Conservation (phyloP, 2,888 invertebrate genomes). For the Volucella zonaria region DNA sequence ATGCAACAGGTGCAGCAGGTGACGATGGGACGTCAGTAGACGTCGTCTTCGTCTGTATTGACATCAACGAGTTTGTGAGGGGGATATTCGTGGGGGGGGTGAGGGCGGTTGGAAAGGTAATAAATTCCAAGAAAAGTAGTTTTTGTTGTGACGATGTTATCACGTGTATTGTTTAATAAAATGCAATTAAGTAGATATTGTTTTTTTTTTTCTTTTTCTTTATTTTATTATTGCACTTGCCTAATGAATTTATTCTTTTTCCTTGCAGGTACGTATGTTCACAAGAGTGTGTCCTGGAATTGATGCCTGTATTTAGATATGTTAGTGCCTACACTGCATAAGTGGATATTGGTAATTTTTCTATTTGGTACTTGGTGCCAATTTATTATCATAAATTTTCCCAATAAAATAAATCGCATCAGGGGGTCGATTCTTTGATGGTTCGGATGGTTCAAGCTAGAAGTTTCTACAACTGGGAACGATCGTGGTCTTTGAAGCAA, state of each 20-base stretch:
- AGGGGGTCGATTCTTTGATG: neutral
- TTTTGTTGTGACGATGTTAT: slow-evolving; percentile 39
- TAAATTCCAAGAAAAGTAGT: slow-evolving; percentile 56
- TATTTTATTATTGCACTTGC: slow-evolving; percentile 20
- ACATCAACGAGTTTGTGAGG: neutral
- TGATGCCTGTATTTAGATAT: slow-evolving; percentile 57
- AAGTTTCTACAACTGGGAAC: too few species aligned
- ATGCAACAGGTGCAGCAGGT: slow-evolving; percentile 69
- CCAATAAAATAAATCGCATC: neutral
- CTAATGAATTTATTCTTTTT: slow-evolving; percentile 60
- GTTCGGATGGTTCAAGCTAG: too few species aligned
- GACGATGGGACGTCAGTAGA: slow-evolving; percentile 52
- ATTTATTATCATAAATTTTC: slow-evolving; percentile 57
- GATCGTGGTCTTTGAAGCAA: too few species aligned
- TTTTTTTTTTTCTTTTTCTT: slow-evolving; percentile 29
- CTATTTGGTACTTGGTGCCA: slow-evolving; percentile 26
- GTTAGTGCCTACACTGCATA: slow-evolving; percentile 41
- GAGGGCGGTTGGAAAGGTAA: neutral
- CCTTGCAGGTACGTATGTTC: slow-evolving; percentile 50
- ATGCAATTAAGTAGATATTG: slow-evolving; percentile 68
- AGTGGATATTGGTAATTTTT: slow-evolving; percentile 14
- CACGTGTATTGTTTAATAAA: slow-evolving; percentile 63
- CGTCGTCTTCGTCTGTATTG: slow-evolving; percentile 21
- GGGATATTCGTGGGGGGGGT: neutral
- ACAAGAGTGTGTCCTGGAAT: slow-evolving; percentile 19